Evolutionary conservation across 2,797 vertebrate species (phyloP), one percentile per base, ranked within the genome.

Genomic region (Scomberomorus guttatus): DNA sequence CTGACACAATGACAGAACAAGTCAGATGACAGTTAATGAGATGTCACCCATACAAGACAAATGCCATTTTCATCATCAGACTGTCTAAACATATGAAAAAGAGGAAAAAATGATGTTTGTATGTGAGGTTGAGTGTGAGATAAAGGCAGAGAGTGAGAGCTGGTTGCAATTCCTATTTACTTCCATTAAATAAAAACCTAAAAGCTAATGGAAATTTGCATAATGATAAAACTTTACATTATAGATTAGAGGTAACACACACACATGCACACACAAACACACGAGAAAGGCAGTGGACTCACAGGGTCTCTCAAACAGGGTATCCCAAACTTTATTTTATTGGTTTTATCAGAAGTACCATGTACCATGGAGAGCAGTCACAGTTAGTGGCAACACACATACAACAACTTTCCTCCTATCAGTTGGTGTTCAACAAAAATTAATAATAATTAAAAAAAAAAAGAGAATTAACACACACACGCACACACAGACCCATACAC

Each of bases 241-340:
- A 51, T 1, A 48, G 52, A 70, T 8, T 60, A 13, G 14, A 48
- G 61, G 22, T 32, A 39, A 58, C 25, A 29, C 55, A 69, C 59
- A 64, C 22, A 22, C 51, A 44, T n/a, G 34, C n/a, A 32, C 24
- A 27, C 48, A 65, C 54, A 32, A 4, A 5, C 42, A 59, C 59
- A 32, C 46, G 59, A 83, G 32, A 84, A 70, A 93, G 79, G 62
- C 73, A 92, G 59, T 78, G 68, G 81, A 93, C 62, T 85, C 90
- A 2, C 37, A 72, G 73, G 80, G 81, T 94, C 94, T 95, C 94
- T 95, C 94, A 96, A 94, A 97, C 96, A 95, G 96, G 97, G 97
- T 96, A 96, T 97, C 95, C 96, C 95, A 97, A 95, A 97, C 96
- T 98, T 99, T 98, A 98, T 98, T 99, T 96, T 93, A 95, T 96